Base-by-base conservation (phyloP, 1,140 invertebrate genomes). In the Diploscapter pachys region DNA sequence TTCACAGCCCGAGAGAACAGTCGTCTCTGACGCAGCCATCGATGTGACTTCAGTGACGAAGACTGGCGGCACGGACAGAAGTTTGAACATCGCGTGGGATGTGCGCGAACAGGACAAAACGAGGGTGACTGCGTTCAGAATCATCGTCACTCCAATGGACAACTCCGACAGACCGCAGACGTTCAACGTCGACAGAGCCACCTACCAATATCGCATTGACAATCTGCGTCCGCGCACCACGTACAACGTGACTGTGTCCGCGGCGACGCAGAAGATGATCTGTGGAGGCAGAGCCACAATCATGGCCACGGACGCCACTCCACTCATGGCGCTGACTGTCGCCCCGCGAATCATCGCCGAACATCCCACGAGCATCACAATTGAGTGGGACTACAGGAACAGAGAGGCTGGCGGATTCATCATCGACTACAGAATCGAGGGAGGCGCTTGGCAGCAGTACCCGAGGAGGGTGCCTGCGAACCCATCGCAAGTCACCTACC, bases 171-270 rank as follows among this genome's bases (percentile, higher is more conserved):
- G 72, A 53, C 63, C 84, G 56, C 78, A 82, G 31, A 78, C 76
- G 6, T 85, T 82, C 77, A 82, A 78, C 49, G 83, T 85, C 52
- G 83, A 85, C 70, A 68, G 77, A 5, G 80, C 72, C 75, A 86
- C 84, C 51, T 75, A 81, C 69, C 83, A 86, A 71, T 85, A 85
- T 55, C 48, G 72, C 8, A 80, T 82, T 48, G 81, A 85, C 71
- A 78, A 76, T 2, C 72, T 85, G 4, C 61, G 75, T 11, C 81
- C 83, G 31, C 76, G 73, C 49, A 86, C 83, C 3, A 75, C 77
- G 6, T 85, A 85, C 76, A 75, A 83, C 4, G 84, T 85, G 5
- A 85, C 85, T 51, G 83, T 85, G 52, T 72, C 85, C 61, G 83
- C 84, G 31, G 72, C 70, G 5, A 81, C 82, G 5, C 75, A 82